Percentiles rank a stretch among this genome's conserved stretches.
Conservation (phyloP, 2,888 invertebrate genomes). For the Cheiracanthium punctorium region DNA sequence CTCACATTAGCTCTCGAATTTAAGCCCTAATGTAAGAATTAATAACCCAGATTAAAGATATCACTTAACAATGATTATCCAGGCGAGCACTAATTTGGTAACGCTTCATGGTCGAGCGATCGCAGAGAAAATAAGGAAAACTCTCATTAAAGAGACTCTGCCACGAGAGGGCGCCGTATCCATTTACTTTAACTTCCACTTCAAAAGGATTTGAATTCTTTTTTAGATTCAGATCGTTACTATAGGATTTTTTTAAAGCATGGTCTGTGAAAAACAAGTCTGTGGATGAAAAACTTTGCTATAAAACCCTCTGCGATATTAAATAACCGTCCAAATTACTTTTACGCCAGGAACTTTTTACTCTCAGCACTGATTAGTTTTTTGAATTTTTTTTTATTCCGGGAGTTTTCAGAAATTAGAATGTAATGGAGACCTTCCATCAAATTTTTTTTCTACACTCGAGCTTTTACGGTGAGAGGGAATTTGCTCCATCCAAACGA, state of each 20-base stretch:
- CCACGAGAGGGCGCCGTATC: slow-evolving; percentile 62
- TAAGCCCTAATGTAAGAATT: slow-evolving; percentile 68
- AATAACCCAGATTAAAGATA: slow-evolving; percentile 69
- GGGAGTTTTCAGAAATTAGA: slow-evolving; percentile 64
- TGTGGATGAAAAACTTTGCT: slow-evolving; percentile 63
- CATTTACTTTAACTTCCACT: slow-evolving; percentile 64
- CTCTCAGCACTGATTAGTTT: slow-evolving; percentile 61
- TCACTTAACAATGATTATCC: slow-evolving; percentile 69
- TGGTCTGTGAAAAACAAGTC: slow-evolving; percentile 51
- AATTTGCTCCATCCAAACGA: slow-evolving; percentile 55
- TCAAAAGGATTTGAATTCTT: slow-evolving; percentile 40
- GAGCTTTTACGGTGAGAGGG: slow-evolving; percentile 30
- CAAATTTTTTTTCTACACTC: slow-evolving; percentile 46
- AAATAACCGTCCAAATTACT: slow-evolving; percentile 68
- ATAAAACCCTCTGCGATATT: slow-evolving; percentile 62
- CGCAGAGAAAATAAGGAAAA: slow-evolving; percentile 60
- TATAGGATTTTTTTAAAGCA: neutral
- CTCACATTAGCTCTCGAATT: slow-evolving; percentile 63
- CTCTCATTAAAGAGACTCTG: slow-evolving; percentile 58
- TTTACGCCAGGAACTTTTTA: slow-evolving; percentile 61
- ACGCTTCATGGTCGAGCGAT: slow-evolving; percentile 59
- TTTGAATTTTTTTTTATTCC: slow-evolving; percentile 21
- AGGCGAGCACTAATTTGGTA: slow-evolving; percentile 66
- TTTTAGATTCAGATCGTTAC: slow-evolving; percentile 23
- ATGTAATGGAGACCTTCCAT: slow-evolving; percentile 69